These are phyloP conservation scores for Gastracanthus pulcherrimus DNA, from an alignment of 2,888 invertebrate species.

Conservation along the genomic window DNA sequence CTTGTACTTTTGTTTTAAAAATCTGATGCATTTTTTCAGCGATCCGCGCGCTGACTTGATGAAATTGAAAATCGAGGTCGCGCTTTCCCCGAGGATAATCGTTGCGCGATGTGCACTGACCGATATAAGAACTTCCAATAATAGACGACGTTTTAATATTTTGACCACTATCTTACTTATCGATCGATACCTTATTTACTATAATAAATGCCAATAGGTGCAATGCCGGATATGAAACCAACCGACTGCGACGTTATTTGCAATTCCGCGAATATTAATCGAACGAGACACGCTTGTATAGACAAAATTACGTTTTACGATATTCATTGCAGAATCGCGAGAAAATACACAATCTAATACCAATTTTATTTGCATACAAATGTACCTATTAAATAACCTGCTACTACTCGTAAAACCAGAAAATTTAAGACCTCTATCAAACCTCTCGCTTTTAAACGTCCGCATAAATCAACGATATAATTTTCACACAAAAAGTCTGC, in stretches of 20 bases:
- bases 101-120: background rate
- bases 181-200: background rate
- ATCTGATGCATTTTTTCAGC: background rate
- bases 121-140: constrained; percentile 17
- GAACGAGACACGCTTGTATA: too few species aligned
- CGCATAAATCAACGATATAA: too few species aligned
- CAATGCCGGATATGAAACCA: constrained; percentile 39
- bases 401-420: too few species aligned
- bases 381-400: too few species aligned
- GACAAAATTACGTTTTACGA: too few species aligned
- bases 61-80: constrained; percentile 53
- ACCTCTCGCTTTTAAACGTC: too few species aligned
- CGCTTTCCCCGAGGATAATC: constrained; percentile 45
- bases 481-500: too few species aligned
- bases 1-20: constrained; percentile 8
- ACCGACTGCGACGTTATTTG: background rate
- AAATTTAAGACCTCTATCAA: too few species aligned
- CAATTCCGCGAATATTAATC: background rate
- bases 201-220: background rate
- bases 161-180: constrained; percentile 11
- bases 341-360: too few species aligned
- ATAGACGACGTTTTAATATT: constrained; percentile 18
- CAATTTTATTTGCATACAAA: too few species aligned
- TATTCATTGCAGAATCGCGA: too few species aligned
- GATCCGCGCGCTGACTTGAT: background rate